Base-by-base conservation (phyloP, 2,113 vertebrate genomes). In the Hippolais icterina region DNA sequence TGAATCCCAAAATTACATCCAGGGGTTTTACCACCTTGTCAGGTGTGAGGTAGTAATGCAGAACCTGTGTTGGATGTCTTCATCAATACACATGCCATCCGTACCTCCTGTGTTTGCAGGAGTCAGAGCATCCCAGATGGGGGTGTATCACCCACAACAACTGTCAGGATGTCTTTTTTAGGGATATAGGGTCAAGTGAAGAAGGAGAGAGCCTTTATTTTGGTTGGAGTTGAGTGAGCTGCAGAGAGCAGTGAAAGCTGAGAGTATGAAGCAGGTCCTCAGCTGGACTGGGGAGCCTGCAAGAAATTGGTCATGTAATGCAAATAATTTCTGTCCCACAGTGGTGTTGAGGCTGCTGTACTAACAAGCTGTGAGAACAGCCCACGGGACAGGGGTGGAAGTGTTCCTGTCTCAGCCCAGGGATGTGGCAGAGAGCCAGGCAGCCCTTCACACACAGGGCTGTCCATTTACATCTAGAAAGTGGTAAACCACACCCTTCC, bases 391-490 rank as follows among this genome's bases (percentile, higher is more conserved):
- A 7, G 68, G 54, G 33, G 47, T 88, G 41, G 54, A 64, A 78
- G 13, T 6, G 6, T 47, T 63, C 42, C 23, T 64, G 19, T 50
- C 25, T 76, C 44, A 65, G 37, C 53, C 10, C 63, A 31, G 72
- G 33, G 35, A 41, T 16, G 35, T 46, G 47, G 21, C 35, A 66
- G 69, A 44, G 77, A 47, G 20, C 39, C 75, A 50, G 37, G 41
- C 42, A 69, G 49, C 31, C 41, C 50, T 44, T 53, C 23, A 8
- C 0, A 0, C 23, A 22, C 2, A 0, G 9, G 21, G 19, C 44
- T 61, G 28, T 31, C 37, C 0, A 0, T 47, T 56, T 12, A 11
- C 49, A 37, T 78, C 33, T 15, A 10, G 17, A 7, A 46, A 49
- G 5, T 8, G 8, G 14, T 41, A 53, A 89, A 64, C 24, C 18